Base-by-base conservation (phyloP, 2,113 vertebrate genomes). In the Heterochromis multidens region DNA sequence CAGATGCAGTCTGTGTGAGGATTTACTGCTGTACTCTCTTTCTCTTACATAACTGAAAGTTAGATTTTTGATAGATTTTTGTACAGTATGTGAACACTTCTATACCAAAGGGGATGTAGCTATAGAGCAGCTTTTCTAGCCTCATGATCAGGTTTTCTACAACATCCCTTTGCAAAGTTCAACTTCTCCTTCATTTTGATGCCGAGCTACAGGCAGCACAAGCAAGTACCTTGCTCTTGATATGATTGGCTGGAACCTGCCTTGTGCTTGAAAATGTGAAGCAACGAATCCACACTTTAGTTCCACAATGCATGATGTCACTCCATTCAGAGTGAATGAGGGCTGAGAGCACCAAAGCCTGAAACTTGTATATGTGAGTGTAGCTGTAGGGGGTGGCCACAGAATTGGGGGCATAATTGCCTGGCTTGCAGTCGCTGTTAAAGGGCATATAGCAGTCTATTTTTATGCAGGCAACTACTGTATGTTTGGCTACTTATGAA, bases 41-140 rank as follows among this genome's bases (percentile, higher is more conserved):
- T 31, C 11, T 74, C 65, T 74, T 5, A 74, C 27, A 31, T 9
- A 52, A 74, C 70, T 52, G 70, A 5, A 74, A 54, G 17, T 3
- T 74, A 14, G 27, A 52, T 21, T 52, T 16, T 17, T 46, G 4
- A n/a, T n/a, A n/a, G n/a, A n/a, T n/a, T n/a, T 74, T 0, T 31
- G 10, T 8, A 31, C 46, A 21, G 16, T 31, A 31, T 0, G 27
- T 0, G 27, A 14, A 0, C 1, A 14, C 27, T 74, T 52, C 46
- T 17, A n/a, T 0, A 31, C 2, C 70, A 31, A n/a, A 31, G 17
- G 17, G 31, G 25, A 74, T 74, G 5, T 4, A 74, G 49, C 27
- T 6, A 19, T 7, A 49, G 6, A 21, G 67, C 27, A 74, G 46
- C 67, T 52, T 31, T 52, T 10, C 27, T 17, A 0, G 43, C 67